Base-by-base conservation (phyloP, 2,888 invertebrate species). In the Conistra vaccinii region DNA sequence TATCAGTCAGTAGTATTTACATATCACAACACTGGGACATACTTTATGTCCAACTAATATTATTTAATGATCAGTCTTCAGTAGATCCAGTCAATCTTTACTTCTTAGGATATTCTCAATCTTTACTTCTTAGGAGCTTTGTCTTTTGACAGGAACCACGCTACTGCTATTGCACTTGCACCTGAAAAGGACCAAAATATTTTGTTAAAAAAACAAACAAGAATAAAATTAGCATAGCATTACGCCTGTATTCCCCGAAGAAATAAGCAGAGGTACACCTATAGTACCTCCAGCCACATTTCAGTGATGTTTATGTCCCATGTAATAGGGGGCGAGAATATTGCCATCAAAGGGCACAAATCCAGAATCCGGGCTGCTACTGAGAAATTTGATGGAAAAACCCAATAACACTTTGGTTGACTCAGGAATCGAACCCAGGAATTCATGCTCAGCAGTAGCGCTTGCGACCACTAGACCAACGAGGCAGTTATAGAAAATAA, bases 101-200 rank as follows among this genome's bases (percentile, higher is more conserved):
- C 63, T 91, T 88, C 55, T 88, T 90, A 0, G 86, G 84, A n/a
- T 0, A 10, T 32, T 42, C 23, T 3, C 42, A 57, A 69, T 61
- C 35, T 75, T 87, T 85, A 90, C 63, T 91, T 88, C 55, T 88
- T 90, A 0, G 86, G 84, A n/a, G 87, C 84, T 57, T 92, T 92
- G 78, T 96, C 96, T 48, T 89, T 90, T 1, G 96, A 96, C 6
- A 96, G 85, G 66, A 93, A 93, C 94, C 95, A 96, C 0, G 95
- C 92, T 3, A 95, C 90, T 3, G 79, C 89, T 26, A 94, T 91
- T 3, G 94, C 95, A 91, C 93, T 91, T 3, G 94, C 95, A 91
- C 93, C 96, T 96, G 90, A 32, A 85, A 87, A 55, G 72, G 55
- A 83, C 77, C 73, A 74, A 76, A 48, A 42, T 2, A 14, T 14